A percentile compares a stretch with the other conserved stretches of the same genome.
Conservation (phyloP, 2,113 vertebrate genomes). For the Dipodomys stephensi region DNA sequence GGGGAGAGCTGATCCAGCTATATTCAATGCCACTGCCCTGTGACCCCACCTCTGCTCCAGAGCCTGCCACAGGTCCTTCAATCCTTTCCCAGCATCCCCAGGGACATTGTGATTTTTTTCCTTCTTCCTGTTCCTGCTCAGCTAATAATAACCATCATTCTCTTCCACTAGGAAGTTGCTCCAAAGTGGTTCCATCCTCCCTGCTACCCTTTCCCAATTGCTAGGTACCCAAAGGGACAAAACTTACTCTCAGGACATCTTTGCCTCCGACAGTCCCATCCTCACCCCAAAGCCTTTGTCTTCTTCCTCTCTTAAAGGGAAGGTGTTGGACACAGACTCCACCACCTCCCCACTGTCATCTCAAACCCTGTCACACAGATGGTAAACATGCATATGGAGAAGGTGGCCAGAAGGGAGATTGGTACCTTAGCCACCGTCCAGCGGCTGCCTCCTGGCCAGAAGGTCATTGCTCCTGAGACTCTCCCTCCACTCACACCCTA, state of each 20-base stretch:
- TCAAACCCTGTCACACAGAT: slow-evolving; percentile 81
- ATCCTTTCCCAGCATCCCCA: slow-evolving; percentile 11
- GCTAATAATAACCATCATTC: slow-evolving; percentile 70
- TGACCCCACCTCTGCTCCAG: neutral
- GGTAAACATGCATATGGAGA: slow-evolving; percentile 92
- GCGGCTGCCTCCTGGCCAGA: slow-evolving; percentile 79
- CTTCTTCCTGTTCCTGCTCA: slow-evolving; percentile 63
- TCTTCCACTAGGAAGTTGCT: slow-evolving; percentile 58
- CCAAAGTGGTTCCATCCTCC: slow-evolving; percentile 63
- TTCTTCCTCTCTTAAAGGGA: neutral
- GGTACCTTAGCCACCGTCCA: slow-evolving; percentile 86
- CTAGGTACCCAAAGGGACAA: neutral
- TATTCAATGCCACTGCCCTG: neutral
- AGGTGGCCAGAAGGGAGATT: slow-evolving; percentile 91
- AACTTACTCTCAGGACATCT: neutral
- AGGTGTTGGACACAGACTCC: no score
- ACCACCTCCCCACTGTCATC: neutral
- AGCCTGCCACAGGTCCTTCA: neutral
- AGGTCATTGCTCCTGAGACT: slow-evolving; percentile 81
- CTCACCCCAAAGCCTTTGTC: neutral
- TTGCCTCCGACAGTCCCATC: neutral
- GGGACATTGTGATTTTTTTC: slow-evolving; percentile 8
- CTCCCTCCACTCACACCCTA: slow-evolving; percentile 86
- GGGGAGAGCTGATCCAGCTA: neutral
- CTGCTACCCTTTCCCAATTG: neutral